Percentiles rank a stretch among this genome's conserved stretches.
Evolutionary conservation across 2,113 vertebrate genomes (phyloP).

Genomic region (Okapia johnstoni): DNA sequence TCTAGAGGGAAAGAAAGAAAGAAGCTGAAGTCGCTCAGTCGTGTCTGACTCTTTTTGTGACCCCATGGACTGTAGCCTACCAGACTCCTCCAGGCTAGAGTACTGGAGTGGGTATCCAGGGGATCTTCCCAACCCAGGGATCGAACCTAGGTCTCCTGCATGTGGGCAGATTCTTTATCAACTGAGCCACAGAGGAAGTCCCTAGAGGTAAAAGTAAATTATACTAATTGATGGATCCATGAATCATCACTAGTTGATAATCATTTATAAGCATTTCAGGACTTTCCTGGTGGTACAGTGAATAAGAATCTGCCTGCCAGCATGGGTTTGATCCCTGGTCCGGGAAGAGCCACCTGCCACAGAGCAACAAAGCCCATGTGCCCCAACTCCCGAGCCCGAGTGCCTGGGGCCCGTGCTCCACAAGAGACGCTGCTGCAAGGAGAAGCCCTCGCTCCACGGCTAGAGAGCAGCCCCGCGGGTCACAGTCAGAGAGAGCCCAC

Average conservation of each 20-base stretch:
- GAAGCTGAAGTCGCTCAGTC: neutral
- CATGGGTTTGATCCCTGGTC: neutral
- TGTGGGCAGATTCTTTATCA: neutral
- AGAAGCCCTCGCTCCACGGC: neutral
- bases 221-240: too few species aligned
- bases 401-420: neutral
- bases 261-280: neutral
- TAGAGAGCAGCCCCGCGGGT: neutral
- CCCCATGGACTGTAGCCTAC: neutral
- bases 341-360: neutral
- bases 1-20: neutral
- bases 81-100: neutral
- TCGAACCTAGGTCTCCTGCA: neutral
- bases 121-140: neutral
- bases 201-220: neutral
- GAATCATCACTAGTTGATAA: neutral
- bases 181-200: neutral
- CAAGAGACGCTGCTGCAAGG: accelerated
- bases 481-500: neutral
- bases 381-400: neutral
- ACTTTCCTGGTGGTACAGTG: neutral
- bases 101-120: neutral
- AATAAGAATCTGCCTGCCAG: neutral
- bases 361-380: accelerated
- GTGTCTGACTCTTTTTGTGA: neutral